Evolutionary conservation across 2,113 vertebrate species (phyloP), one percentile per base, ranked within the genome.

Genomic region (Echinops telfairi): DNA sequence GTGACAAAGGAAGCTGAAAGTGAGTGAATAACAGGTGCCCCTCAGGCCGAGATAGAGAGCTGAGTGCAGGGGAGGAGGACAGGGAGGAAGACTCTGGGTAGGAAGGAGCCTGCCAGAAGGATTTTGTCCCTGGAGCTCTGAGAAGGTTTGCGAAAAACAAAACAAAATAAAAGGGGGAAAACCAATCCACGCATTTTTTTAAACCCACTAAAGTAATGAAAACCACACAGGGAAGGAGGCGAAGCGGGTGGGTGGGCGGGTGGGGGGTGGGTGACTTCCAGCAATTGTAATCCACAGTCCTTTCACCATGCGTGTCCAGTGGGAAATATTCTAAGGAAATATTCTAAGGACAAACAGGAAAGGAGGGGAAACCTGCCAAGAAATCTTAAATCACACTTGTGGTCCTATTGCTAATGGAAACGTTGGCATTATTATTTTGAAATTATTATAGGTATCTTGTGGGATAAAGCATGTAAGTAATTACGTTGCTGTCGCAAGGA

Each of bases 281-380:
- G 73, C 2, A 43, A 36, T 5, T 0, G 3, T 38, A 57, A n/a
- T 0, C 0, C 5, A 25, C 0, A 3, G 31, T 4, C 14, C 4
- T 31, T 19, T 11, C 31, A 7, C 2, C 33, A 4, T 0, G 3
- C n/a, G 1, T 6, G 2, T 33, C 25, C 8, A 60, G 17, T 1
- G 3, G 4, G 57, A 9, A 0, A 38, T 14, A 10, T 19, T 25
- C 27, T 5, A 12, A 79, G 31, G 36, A 40, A 0, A 38, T 14
- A 10, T 19, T 25, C 27, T 5, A 12, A 79, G 31, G 36, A 40
- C 25, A 70, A 3, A 86, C 7, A 31, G 8, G 6, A 10, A 78
- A 22, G 22, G 22, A 19, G 22, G 22, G 22, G 22, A 19, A 22
- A 19, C 2, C 17, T 12, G 19, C 73, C 2, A 31, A 64, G 77